Evolutionary conservation across 2,888 invertebrate genomes (phyloP).

Genomic region (Acleris laterana): DNA sequence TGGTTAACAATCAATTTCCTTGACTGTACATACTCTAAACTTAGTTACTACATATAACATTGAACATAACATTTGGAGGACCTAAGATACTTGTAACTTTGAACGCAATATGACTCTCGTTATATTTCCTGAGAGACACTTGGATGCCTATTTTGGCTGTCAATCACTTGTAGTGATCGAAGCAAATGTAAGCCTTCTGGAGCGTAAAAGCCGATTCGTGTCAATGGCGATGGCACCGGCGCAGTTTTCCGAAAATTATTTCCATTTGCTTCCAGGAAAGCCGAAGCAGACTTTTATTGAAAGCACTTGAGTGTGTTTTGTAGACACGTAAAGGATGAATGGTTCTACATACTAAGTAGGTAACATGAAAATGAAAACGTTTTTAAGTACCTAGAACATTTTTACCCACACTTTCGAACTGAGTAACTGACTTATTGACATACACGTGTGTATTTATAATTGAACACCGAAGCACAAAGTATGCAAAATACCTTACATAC

Average conservation of each 20-base stretch:
- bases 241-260: conserved; percentile 60
- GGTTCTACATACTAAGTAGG: conserved; percentile 11
- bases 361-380: conserved; percentile 5
- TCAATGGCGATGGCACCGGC: conserved; percentile 51
- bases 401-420: too few species aligned
- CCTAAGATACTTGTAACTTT: neutral
- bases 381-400: too few species aligned
- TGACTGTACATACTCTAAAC: too few species aligned
- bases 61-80: too few species aligned
- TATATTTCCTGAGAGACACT: conserved; percentile 1
- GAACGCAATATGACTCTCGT: neutral
- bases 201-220: conserved; percentile 75
- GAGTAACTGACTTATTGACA: too few species aligned
- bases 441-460: too few species aligned
- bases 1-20: too few species aligned
- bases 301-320: conserved; percentile 40
- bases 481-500: too few species aligned
- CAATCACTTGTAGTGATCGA: conserved; percentile 53
- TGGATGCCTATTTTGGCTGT: conserved; percentile 44
- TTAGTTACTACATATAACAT: too few species aligned
- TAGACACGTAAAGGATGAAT: conserved; percentile 15
- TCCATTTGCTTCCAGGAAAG: conserved; percentile 61
- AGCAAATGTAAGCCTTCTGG: conserved; percentile 59
- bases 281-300: conserved; percentile 62
- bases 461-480: too few species aligned